Base-by-base conservation (phyloP, 2,888 invertebrate genomes). In the Lamellibrachia satsuma region DNA sequence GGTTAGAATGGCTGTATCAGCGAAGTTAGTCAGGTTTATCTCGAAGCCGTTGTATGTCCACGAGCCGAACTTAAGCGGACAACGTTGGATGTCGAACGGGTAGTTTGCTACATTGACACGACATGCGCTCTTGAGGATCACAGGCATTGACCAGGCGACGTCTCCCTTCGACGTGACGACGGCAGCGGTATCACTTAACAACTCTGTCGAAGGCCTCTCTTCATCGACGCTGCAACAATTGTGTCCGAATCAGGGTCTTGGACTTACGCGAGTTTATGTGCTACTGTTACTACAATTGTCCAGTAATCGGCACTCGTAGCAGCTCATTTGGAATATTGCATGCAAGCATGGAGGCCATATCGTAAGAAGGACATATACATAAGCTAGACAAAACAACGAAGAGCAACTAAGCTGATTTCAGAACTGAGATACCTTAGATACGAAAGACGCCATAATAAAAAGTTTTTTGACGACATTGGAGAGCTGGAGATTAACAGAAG, bases 11-110 rank as follows among this genome's bases (percentile, higher is more conserved):
- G 93, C 94, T 9, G 92, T 93, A n/a, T 93, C 92, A 51, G 92
- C 90, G 55, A 94, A 60, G 92, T 94, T 93, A 7, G 94, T 93
- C 52, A 96, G 94, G 93, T 96, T 95, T 15, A 96, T 93, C 92
- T 96, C 96, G n/a, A 95, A 94, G 39, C 95, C 98, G 97, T 99
- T 99, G 92, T 94, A 94, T 11, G 94, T 94, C 94, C 94, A 94
- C n/a, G 93, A 93, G 22, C 94, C 99, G 97, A 99, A 99, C 97
- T 99, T 98, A 98, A 99, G 98, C 97, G 98, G 98, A 97, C 99
- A 99, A 95, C 98, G 98, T 97, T 99, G 99, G 97, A 99, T 99
- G 97, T 99, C 99, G 97, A 99, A 96, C 2, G 96, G 96, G 92
- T 94, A 94, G 92, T 94, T 93, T 39, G 93, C 93, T 91, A 94